Conservation (phyloP, 1,140 invertebrate genomes). For the Heterodera schachtii region DNA sequence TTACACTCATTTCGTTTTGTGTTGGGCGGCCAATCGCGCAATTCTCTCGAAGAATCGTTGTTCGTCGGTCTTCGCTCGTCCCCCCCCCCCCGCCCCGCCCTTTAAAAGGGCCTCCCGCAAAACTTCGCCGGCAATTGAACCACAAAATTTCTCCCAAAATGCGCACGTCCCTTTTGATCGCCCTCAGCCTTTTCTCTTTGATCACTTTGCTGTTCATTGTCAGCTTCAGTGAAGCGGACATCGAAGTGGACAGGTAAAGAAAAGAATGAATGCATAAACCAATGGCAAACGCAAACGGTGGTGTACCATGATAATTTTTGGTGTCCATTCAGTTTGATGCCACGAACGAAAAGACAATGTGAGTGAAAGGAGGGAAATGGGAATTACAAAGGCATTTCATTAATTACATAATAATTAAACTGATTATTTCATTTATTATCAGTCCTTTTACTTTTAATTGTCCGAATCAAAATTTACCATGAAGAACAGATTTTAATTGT, state of each 20-base stretch:
- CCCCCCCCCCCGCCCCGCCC: too few relatives aligned
- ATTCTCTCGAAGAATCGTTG: background rate
- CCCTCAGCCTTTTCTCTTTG: background rate
- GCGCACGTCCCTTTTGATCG: background rate
- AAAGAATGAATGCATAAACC: background rate
- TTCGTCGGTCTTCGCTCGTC: background rate
- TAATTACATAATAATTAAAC: background rate
- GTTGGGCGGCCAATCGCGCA: background rate
- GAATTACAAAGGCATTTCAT: background rate
- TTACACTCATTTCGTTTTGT: background rate
- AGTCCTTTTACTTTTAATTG: too few relatives aligned
- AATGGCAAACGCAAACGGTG: too few relatives aligned
- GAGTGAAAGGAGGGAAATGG: background rate
- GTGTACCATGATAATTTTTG: background rate
- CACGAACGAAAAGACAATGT: background rate
- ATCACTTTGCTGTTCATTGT: background rate
- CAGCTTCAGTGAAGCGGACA: background rate
- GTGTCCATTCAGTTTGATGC: background rate
- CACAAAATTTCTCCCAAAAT: background rate
- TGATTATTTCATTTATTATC: too few relatives aligned
- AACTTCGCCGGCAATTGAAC: background rate
- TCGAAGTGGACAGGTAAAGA: background rate
- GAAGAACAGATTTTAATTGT: too few relatives aligned
- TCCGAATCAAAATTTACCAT: too few relatives aligned
- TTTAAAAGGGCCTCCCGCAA: background rate